Evolutionary conservation across 2,113 vertebrate genomes (phyloP).

Genomic region (Pachycephala philippinensis): DNA sequence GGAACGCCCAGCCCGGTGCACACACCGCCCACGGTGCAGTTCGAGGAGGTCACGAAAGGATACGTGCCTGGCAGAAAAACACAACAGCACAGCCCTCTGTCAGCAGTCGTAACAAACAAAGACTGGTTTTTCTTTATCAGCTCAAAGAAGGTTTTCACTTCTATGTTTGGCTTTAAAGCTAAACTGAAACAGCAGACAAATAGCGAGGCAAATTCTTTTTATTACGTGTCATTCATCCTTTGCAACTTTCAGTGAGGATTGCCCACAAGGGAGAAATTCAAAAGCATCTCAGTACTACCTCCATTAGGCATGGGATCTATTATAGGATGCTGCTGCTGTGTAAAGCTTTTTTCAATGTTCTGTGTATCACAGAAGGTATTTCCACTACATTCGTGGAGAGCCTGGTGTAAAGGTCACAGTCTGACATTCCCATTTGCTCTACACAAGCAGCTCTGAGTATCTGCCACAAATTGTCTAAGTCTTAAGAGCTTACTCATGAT

Average conservation of each 20-base stretch:
- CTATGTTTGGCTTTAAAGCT: background rate
- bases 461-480: background rate
- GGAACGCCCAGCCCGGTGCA: constrained; percentile 95
- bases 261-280: background rate
- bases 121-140: background rate
- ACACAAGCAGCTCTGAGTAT: background rate
- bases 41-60: constrained; percentile 97
- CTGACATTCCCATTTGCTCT: background rate
- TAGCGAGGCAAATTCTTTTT: background rate
- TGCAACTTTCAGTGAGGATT: background rate
- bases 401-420: background rate
- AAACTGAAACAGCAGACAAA: background rate
- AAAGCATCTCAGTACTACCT: background rate
- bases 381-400: background rate
- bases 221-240: background rate
- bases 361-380: background rate
- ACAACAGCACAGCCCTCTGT: background rate
- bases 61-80: constrained; percentile 83
- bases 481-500: background rate
- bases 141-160: background rate
- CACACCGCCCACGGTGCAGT: constrained; percentile 93
- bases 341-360: background rate
- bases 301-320: background rate
- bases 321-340: background rate
- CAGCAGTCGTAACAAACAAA: background rate